Percentiles rank a stretch among this genome's conserved stretches.
phyloP scores from a whole-genome alignment of 1,140 invertebrate species.

The Drosophila subobscura region DNA sequence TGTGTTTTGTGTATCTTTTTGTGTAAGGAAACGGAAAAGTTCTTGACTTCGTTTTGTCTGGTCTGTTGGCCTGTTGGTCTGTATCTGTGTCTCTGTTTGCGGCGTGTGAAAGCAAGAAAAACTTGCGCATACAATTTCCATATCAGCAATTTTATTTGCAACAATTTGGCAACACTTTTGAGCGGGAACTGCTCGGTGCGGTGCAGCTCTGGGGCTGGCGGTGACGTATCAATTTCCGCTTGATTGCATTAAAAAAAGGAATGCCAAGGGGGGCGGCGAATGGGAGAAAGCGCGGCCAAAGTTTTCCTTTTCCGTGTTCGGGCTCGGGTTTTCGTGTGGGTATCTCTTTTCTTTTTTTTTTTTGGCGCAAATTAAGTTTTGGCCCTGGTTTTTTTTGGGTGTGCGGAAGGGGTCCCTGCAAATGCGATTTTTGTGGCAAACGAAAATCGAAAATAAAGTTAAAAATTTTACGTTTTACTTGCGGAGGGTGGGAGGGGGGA shows the following conservation, averaged over 20 bases:
- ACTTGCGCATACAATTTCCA: conserved; percentile 75
- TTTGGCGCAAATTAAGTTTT: conserved; percentile 77
- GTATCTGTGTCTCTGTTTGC: conserved; percentile 7
- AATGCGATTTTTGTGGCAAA: conserved; percentile 81
- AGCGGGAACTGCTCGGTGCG: not conserved
- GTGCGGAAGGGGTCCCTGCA: conserved; percentile 29
- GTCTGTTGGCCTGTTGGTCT: not conserved
- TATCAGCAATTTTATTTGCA: conserved; percentile 81
- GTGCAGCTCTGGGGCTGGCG: conserved; percentile 41
- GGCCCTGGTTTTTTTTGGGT: conserved; percentile 6
- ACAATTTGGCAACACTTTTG: conserved; percentile 80
- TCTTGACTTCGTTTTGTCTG: conserved; percentile 11
- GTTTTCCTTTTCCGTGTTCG: conserved; percentile 28
- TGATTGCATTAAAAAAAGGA: conserved; percentile 74
- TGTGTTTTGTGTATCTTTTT: too few relatives aligned
- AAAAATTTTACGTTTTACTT: conserved; percentile 71
- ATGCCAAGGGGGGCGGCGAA: not conserved
- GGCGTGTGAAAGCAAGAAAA: conserved; percentile 44
- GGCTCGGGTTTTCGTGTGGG: not conserved
- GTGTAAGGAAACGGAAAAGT: not conserved
- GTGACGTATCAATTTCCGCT: conserved; percentile 81
- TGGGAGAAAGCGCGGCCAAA: conserved; percentile 35
- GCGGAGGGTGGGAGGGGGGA: conserved; percentile 1
- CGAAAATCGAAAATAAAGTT: conserved; percentile 82
- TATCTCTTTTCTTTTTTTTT: not conserved